Conservation (phyloP, 92 coral and sea anemone species). For the Epizoanthus illoricatus region DNA sequence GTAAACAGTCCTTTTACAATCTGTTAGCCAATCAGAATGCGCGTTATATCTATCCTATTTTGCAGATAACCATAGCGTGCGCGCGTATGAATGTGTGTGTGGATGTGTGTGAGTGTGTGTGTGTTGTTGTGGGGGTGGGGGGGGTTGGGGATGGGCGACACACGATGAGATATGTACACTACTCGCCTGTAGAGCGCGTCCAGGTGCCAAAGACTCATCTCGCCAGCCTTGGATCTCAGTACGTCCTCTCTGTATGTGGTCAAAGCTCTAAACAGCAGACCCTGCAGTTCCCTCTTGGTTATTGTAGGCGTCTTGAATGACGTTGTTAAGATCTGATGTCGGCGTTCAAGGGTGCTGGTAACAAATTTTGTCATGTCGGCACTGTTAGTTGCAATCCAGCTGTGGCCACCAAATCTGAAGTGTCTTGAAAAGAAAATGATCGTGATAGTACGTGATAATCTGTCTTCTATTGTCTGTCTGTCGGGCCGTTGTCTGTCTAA, state of each 20-base stretch:
- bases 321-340: conserved; percentile 1
- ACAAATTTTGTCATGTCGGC: conserved; percentile 73
- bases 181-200: conserved; percentile 68
- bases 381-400: conserved; percentile 67
- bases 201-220: conserved; percentile 68
- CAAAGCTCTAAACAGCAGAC: conserved; percentile 52
- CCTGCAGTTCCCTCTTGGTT: conserved; percentile 1
- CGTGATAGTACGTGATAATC: neutral
- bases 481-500: no score
- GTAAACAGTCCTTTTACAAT: no score
- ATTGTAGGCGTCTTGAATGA: neutral
- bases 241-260: conserved; percentile 66
- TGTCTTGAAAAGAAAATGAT: conserved; percentile 53
- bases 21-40: no score
- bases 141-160: neutral
- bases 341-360: conserved; percentile 36
- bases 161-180: neutral
- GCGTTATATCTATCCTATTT: no score
- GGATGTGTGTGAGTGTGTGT: no score
- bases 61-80: no score
- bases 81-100: no score
- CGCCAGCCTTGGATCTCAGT: conserved; percentile 63
- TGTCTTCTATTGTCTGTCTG: neutral
- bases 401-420: conserved; percentile 71
- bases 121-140: neutral